Evolutionary conservation across 2,797 vertebrate species (phyloP).

Genomic region (Enteromius mattozi): DNA sequence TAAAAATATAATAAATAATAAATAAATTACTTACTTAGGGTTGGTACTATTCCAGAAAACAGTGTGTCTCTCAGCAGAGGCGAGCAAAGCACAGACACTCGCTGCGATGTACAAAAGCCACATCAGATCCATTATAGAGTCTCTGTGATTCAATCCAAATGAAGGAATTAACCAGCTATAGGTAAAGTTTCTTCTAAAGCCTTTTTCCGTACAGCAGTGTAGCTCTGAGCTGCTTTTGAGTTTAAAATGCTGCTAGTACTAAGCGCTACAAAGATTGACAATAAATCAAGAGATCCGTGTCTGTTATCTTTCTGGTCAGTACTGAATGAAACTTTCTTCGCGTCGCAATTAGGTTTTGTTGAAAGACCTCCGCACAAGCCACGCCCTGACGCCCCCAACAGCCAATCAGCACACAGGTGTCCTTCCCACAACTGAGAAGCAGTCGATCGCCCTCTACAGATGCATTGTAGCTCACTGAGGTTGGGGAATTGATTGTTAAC

Average conservation of each 20-base stretch:
- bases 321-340: slow-evolving; percentile 67
- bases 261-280: not conserved
- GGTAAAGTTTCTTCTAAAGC: slow-evolving; percentile 51
- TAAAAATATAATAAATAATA: not conserved
- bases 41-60: slow-evolving; percentile 84
- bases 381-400: slow-evolving; percentile 59
- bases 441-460: slow-evolving; percentile 48
- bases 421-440: not conserved
- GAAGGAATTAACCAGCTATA: slow-evolving; percentile 26
- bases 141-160: slow-evolving; percentile 57
- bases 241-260: not conserved
- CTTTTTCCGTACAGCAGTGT: slow-evolving; percentile 33
- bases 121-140: slow-evolving; percentile 76
- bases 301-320: slow-evolving; percentile 54
- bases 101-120: slow-evolving; percentile 69
- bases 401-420: slow-evolving; percentile 69
- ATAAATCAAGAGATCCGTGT: not conserved
- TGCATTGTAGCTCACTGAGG: not conserved
- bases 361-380: slow-evolving; percentile 61
- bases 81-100: slow-evolving; percentile 73
- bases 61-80: slow-evolving; percentile 78
- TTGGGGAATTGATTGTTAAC: not conserved
- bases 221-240: not conserved
- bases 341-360: slow-evolving; percentile 70
- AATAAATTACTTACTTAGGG: slow-evolving; percentile 72